Evolutionary conservation across 2,888 invertebrate species (phyloP).

Genomic region (Amphipyra berbera): DNA sequence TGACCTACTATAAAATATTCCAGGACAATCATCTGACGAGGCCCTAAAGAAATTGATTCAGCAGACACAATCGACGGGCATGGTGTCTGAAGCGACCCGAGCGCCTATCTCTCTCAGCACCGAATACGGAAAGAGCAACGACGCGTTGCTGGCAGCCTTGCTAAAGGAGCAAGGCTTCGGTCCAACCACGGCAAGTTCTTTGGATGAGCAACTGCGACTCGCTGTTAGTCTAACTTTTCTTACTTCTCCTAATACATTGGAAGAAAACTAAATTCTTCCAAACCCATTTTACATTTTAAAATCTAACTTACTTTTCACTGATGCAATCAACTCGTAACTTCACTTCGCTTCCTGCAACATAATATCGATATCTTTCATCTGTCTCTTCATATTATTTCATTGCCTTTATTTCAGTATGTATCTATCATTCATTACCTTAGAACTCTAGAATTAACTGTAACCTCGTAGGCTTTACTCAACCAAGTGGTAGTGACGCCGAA

Average conservation of each 20-base stretch:
- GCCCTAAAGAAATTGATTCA: slow-evolving; percentile 81
- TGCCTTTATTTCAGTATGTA: slow-evolving; percentile 58
- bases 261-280: slow-evolving; percentile 28
- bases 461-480: slow-evolving; percentile 89
- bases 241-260: slow-evolving; percentile 48
- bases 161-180: slow-evolving; percentile 93
- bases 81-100: slow-evolving; percentile 83
- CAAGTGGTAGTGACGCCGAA: slow-evolving; percentile 90
- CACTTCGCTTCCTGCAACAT: slow-evolving; percentile 61
- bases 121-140: slow-evolving; percentile 91
- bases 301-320: slow-evolving; percentile 45
- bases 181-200: slow-evolving; percentile 91
- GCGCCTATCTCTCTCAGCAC: slow-evolving; percentile 84
- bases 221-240: slow-evolving; percentile 85
- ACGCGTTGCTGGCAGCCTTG: slow-evolving; percentile 92
- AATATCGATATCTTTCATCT: slow-evolving; percentile 54
- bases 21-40: slow-evolving; percentile 85
- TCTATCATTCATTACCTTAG: slow-evolving; percentile 60
- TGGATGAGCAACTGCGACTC: slow-evolving; percentile 89
- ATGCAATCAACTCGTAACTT: slow-evolving; percentile 58
- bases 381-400: slow-evolving; percentile 50
- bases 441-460: slow-evolving; percentile 76
- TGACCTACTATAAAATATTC: slow-evolving; percentile 44
- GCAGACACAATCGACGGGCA: slow-evolving; percentile 75
- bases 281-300: slow-evolving; percentile 40